phyloP scores from a whole-genome alignment of 2,113 vertebrate genomes.

The Prunella himalayana region DNA sequence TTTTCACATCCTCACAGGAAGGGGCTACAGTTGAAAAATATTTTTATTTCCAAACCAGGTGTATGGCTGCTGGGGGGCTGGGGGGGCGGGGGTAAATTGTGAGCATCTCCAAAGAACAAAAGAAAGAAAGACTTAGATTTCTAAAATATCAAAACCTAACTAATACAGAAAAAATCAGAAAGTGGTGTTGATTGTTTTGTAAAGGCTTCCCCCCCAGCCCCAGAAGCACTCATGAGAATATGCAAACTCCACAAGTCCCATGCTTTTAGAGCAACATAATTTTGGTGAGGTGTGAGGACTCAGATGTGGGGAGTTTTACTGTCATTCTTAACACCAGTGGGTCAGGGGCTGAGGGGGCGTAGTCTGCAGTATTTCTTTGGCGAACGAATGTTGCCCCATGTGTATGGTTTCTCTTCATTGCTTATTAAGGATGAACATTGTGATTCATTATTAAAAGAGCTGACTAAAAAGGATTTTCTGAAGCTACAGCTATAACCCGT shows the following conservation, averaged over 20 bases:
- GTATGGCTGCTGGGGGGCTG: neutral
- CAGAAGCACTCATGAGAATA: neutral
- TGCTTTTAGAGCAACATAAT: neutral
- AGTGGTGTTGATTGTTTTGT: neutral
- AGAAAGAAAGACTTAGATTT: neutral
- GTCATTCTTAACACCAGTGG: neutral
- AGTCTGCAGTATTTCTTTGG: neutral
- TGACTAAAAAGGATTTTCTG: neutral
- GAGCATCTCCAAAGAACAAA: neutral
- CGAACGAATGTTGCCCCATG: neutral
- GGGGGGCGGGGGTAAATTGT: neutral
- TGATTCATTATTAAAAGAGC: neutral
- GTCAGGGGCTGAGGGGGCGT: fast-evolving
- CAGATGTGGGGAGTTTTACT: neutral
- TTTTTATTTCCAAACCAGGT: neutral
- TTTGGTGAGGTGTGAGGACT: neutral
- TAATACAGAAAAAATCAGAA: neutral
- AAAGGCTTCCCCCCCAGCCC: neutral
- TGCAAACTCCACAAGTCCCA: neutral
- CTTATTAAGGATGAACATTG: neutral
- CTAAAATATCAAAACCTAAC: neutral
- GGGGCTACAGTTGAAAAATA: neutral
- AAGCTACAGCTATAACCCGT: neutral
- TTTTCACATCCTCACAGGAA: neutral
- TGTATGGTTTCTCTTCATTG: neutral